phyloP scores from a whole-genome alignment of 1,140 invertebrate genomes.

The Amyelois transitella region DNA sequence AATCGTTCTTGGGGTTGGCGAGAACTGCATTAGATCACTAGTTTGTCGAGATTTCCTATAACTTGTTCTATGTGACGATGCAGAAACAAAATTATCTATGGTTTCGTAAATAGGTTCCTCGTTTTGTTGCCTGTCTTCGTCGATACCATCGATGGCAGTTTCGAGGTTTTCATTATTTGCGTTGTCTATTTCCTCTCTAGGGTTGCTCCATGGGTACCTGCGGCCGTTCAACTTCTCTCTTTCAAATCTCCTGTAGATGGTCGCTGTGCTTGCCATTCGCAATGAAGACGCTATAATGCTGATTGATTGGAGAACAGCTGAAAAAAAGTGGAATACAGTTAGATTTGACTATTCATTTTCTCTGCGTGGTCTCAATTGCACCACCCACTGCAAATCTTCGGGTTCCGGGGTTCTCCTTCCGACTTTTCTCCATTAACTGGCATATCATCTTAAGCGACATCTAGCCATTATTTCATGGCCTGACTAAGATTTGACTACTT shows the following conservation, averaged over 20 bases:
- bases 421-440: too few species aligned
- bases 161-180: slow-evolving; percentile 18
- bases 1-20: slow-evolving; percentile 36
- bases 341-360: too few species aligned
- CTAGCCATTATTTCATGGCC: too few species aligned
- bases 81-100: slow-evolving; percentile 11
- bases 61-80: slow-evolving; percentile 16
- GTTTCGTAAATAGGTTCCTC: slow-evolving; percentile 42
- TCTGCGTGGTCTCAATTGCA: too few species aligned
- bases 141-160: slow-evolving; percentile 17
- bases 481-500: too few species aligned
- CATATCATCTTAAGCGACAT: too few species aligned
- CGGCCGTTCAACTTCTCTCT: slow-evolving; percentile 82
- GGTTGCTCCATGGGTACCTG: slow-evolving; percentile 81
- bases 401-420: too few species aligned
- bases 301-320: slow-evolving; percentile 79
- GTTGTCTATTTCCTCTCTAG: slow-evolving; percentile 6
- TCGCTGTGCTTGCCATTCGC: slow-evolving; percentile 79
- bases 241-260: slow-evolving; percentile 83
- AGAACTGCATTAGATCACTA: slow-evolving; percentile 62
- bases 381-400: too few species aligned
- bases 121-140: slow-evolving; percentile 20
- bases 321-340: slow-evolving; percentile 38
- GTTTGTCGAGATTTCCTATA: slow-evolving; percentile 26
- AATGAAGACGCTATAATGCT: slow-evolving; percentile 79